Evolutionary conservation across 2,797 vertebrate species (phyloP).

Genomic region (Vespertilio murinus): DNA sequence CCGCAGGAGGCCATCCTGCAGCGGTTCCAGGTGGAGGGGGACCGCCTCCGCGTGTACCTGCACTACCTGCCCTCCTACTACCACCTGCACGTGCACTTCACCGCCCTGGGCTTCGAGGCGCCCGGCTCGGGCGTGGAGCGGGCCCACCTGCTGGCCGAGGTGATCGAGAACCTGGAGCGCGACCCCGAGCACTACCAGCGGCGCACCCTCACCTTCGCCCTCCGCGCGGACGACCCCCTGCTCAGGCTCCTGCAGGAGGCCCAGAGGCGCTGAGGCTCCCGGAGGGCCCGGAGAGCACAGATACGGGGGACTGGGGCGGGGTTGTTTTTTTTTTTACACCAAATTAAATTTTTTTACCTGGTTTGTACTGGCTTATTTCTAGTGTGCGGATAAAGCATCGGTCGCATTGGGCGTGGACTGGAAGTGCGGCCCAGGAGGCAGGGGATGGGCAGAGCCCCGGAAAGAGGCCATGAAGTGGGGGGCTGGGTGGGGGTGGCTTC

Average conservation of each 20-base stretch:
- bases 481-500: not conserved
- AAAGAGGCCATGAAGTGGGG: no score
- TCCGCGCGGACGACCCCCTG: constrained; percentile 88
- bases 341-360: not conserved
- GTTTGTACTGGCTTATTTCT: constrained; percentile 52
- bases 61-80: constrained; percentile 98
- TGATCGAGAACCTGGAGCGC: constrained; percentile 91
- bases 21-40: constrained; percentile 83
- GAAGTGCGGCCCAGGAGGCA: not conserved
- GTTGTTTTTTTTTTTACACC: not conserved
- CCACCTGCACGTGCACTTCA: constrained; percentile 96
- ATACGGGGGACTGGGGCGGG: fast-evolving
- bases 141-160: constrained; percentile 92
- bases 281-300: not conserved
- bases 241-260: constrained; percentile 88
- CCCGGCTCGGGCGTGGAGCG: constrained; percentile 91
- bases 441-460: not conserved
- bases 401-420: not conserved
- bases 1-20: constrained; percentile 88
- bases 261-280: constrained; percentile 72
- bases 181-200: constrained; percentile 87
- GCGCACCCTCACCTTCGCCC: constrained; percentile 88
- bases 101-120: constrained; percentile 89
- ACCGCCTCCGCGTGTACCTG: constrained; percentile 90
- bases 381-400: constrained; percentile 45